These are phyloP conservation scores for Menidia beryllina DNA, from an alignment of 2,113 vertebrate genomes.

Conservation along the genomic window DNA sequence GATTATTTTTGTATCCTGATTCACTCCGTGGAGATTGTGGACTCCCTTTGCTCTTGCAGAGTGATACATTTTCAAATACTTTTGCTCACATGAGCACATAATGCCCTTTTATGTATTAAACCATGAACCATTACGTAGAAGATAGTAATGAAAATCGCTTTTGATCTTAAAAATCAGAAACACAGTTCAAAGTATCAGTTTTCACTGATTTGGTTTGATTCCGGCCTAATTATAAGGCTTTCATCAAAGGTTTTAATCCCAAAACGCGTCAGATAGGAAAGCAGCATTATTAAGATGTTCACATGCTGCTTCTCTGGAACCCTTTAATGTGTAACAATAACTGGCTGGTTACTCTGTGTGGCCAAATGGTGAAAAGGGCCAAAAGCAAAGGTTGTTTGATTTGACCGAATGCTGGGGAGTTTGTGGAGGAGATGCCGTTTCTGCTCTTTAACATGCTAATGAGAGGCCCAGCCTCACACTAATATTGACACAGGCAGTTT, in stretches of 20 bases:
- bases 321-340: neutral
- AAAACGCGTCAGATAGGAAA: neutral
- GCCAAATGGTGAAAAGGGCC: neutral
- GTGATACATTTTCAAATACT: neutral
- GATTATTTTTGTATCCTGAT: neutral
- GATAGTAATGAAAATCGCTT: neutral
- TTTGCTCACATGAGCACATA: neutral
- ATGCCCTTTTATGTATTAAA: neutral
- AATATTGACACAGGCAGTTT: neutral
- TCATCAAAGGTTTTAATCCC: neutral
- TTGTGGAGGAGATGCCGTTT: slow-evolving; percentile 7
- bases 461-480: slow-evolving; percentile 17
- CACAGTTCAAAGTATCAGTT: neutral
- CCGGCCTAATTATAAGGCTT: neutral
- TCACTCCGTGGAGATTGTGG: neutral
- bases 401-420: neutral
- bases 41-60: neutral
- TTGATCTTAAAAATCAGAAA: neutral
- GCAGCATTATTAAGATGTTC: neutral
- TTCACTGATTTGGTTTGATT: neutral
- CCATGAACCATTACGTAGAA: neutral
- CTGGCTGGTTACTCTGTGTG: neutral
- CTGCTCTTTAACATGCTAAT: slow-evolving; percentile 21
- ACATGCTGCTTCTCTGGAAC: neutral
- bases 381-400: neutral